Evolutionary conservation across 2,113 vertebrate species (phyloP).

Genomic region (Hiodon alosoides): DNA sequence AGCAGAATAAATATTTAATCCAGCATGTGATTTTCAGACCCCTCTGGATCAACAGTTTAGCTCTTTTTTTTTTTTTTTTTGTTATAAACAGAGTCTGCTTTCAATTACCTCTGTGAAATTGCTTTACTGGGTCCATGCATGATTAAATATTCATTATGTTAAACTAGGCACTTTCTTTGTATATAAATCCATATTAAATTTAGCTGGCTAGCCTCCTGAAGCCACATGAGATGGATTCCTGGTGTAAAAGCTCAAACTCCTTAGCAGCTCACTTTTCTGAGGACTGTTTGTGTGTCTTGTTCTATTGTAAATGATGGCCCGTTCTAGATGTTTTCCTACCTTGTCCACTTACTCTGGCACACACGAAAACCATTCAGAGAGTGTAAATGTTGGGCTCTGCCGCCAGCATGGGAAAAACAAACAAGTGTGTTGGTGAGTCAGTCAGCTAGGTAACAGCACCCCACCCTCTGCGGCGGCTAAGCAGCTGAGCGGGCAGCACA

Average conservation of each 20-base stretch:
- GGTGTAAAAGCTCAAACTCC: conserved; percentile 43
- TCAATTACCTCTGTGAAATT: conserved; percentile 84
- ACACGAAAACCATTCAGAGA: conserved; percentile 44
- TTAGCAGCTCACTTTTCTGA: conserved; percentile 50
- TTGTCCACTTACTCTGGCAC: conserved; percentile 35
- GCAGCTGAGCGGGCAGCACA: background rate
- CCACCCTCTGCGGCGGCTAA: conserved; percentile 22
- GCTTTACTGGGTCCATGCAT: conserved; percentile 70
- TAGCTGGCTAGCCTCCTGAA: conserved; percentile 67
- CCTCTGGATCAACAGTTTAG: conserved; percentile 70
- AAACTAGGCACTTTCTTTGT: conserved; percentile 76
- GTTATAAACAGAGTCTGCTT: conserved; percentile 74
- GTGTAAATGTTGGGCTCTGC: conserved; percentile 42
- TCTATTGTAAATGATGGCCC: conserved; percentile 59
- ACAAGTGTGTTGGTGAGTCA: conserved; percentile 36
- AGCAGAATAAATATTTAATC: conserved; percentile 71
- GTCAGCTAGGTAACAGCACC: conserved; percentile 31
- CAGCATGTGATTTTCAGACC: conserved; percentile 59
- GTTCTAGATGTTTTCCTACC: conserved; percentile 54
- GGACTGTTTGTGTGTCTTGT: conserved; percentile 59
- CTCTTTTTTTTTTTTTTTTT: conserved; percentile 40
- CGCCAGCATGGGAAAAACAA: conserved; percentile 53
- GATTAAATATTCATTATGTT: conserved; percentile 88
- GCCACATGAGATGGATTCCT: conserved; percentile 73
- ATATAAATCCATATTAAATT: conserved; percentile 76